Base-by-base conservation (phyloP, 2,113 vertebrate genomes). In the Hemichromis elongatus region DNA sequence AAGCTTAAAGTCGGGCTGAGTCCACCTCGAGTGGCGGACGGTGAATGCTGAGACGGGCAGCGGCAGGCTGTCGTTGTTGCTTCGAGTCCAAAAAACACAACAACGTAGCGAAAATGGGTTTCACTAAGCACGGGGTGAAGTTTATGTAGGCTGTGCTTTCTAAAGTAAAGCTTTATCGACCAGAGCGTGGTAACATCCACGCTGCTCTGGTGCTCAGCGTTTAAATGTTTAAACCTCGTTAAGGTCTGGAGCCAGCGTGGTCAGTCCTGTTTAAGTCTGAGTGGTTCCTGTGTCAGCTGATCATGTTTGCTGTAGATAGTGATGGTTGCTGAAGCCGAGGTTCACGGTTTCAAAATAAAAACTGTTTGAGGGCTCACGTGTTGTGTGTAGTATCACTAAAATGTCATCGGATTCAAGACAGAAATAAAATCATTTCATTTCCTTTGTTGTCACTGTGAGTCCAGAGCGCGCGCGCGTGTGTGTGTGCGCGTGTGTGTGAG, bases 351-450 rank as follows among this genome's bases (percentile, higher is more conserved):
- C n/a, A n/a, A n/a, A n/a, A n/a, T n/a, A n/a, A n/a, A n/a, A n/a
- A n/a, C 42, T 50, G 16, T 80, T 24, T 40, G 11, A 75, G 37
- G 3, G 45, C 28, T 50, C 42, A 35, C 3, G 10, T 13, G 57
- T 26, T 19, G 59, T 26, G 30, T 1, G 13, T 21, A 37, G 2
- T 9, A 19, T 82, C 28, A 13, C 18, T n/a, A 5, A 24, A 42
- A 7, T 47, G 37, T 24, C 4, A 24, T 42, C 10, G 21, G 53
- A 40, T 47, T 84, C 3, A 21, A 28, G 26, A 50, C 11, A 80
- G 26, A 33, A 68, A 82, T 24, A 59, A 83, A 80, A 47, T 7
- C 9, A 82, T 81, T 50, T n/a, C 11, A 4, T 52, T 33, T 56
- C 24, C 42, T 30, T 53, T 11, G 9, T 50, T 21, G 45, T 21